Evolutionary conservation across 2,113 vertebrate genomes (phyloP), one percentile per base, ranked within the genome.

Genomic region (Holacanthus passer): DNA sequence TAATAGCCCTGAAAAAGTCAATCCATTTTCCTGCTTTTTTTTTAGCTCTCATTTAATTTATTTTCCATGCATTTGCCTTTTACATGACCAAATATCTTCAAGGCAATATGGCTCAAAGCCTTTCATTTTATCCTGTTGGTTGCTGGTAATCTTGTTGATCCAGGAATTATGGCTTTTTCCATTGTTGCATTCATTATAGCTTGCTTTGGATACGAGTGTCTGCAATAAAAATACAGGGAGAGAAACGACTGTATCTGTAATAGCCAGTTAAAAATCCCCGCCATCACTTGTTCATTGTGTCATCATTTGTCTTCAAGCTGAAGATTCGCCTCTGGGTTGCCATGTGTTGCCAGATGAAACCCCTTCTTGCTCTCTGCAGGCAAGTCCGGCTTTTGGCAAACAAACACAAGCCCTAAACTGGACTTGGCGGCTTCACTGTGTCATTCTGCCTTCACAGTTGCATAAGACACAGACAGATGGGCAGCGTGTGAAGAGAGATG

Each of bases 401-500:
- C 48, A 63, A 73, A 77, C 60, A 35, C 31, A 27, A 64, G 77
- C 24, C 11, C 43, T 67, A 59, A 79, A 89, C 63, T 60, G 74
- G 78, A 78, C 64, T 84, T 89, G 86, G 88, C 85, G 5, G 48
- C 66, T 20, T 37, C 31, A 24, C 71, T 55, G 39, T 74, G 83
- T 89, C 84, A 75, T 68, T 64, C 77, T 82, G 82, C 60, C 78
- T 69, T 77, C 45, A 39, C 16, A 35, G 89, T 81, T 90, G 80
- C 86, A 75, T 71, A 85, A 88, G 82, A 85, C 74, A 29, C 48
- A 80, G 78, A 84, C 79, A 90, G 74, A 87, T 73, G 73, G 76
- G 83, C 83, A 82, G 82, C 6, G 73, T 69, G 77, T 78, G 84
- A 88, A 68, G 79, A 75, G 70, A 79, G 79, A 77, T 55, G 76